phyloP scores from a whole-genome alignment of 2,797 vertebrate species.

The Danio jaintianensis region DNA sequence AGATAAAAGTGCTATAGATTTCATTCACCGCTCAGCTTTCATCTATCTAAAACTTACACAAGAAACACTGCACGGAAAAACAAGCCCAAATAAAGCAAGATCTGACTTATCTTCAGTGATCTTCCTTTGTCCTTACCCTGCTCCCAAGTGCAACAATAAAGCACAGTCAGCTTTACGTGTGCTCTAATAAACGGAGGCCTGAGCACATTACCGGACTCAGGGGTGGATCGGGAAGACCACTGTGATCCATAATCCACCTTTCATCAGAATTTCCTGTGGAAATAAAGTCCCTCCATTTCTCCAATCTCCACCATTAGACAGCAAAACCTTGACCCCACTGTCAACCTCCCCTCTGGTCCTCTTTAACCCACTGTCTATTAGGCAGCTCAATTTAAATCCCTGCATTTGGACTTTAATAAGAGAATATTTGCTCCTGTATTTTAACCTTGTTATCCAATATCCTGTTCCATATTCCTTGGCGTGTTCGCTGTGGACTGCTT shows the following conservation, averaged over 20 bases:
- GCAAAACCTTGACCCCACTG: slow-evolving; percentile 77
- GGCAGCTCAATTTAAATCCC: slow-evolving; percentile 78
- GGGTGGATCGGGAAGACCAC: slow-evolving; percentile 21
- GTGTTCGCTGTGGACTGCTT: slow-evolving; percentile 62
- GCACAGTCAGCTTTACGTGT: slow-evolving; percentile 4
- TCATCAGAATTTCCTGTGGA: slow-evolving; percentile 81
- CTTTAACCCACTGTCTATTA: slow-evolving; percentile 80
- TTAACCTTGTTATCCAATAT: slow-evolving; percentile 82
- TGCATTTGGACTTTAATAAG: slow-evolving; percentile 78
- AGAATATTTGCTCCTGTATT: slow-evolving; percentile 76
- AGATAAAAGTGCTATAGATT: background rate
- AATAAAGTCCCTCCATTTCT: slow-evolving; percentile 76
- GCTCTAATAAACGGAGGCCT: slow-evolving; percentile 37
- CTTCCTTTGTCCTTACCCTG: slow-evolving; percentile 33
- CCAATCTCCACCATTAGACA: slow-evolving; percentile 77
- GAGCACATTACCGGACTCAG: slow-evolving; percentile 44
- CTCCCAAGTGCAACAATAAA: slow-evolving; percentile 42
- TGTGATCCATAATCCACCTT: slow-evolving; percentile 76
- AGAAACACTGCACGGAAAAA: slow-evolving; percentile 1
- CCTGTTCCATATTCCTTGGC: slow-evolving; percentile 66
- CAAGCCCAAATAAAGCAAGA: slow-evolving; percentile 4
- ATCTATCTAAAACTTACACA: background rate
- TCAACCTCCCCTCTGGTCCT: slow-evolving; percentile 77
- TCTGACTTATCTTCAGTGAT: background rate
- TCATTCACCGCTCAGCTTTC: background rate